Percentiles rank a stretch among this genome's conserved stretches.
Conservation (phyloP, 2,113 vertebrate genomes). For the Centropus bengalensis region DNA sequence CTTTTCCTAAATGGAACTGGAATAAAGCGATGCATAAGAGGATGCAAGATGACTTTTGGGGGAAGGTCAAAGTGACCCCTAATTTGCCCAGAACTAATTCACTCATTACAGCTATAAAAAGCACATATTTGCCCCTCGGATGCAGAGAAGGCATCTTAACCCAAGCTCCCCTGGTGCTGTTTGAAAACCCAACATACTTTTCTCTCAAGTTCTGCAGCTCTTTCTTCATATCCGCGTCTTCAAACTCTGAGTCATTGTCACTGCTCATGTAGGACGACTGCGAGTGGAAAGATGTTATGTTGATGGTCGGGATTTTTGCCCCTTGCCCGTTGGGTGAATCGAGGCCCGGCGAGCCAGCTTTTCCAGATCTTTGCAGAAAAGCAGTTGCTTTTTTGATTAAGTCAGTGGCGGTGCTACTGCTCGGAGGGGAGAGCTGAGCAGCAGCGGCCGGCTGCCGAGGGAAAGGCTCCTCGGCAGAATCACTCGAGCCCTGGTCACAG, state of each 20-base stretch:
- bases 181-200: constrained; percentile 80
- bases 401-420: constrained; percentile 82
- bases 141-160: background rate
- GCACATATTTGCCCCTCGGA: background rate
- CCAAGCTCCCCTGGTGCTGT: background rate
- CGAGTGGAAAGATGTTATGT: constrained; percentile 82
- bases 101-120: background rate
- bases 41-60: background rate
- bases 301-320: constrained; percentile 82
- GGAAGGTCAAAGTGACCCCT: background rate
- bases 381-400: constrained; percentile 90
- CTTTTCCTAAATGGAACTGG: background rate
- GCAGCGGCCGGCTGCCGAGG: constrained; percentile 69
- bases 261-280: constrained; percentile 94
- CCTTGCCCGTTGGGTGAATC: constrained; percentile 83
- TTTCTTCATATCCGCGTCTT: constrained; percentile 92
- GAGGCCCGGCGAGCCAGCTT: constrained; percentile 81
- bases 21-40: background rate
- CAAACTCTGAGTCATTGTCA: constrained; percentile 96
- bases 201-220: constrained; percentile 92
- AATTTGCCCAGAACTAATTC: background rate
- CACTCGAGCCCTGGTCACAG: constrained; percentile 85
- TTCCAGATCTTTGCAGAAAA: constrained; percentile 88
- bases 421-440: constrained; percentile 71
- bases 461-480: constrained; percentile 89